Percentiles rank a stretch among this genome's conserved stretches.
phyloP scores from a whole-genome alignment of 2,888 invertebrate species.

The Panopea generosa region DNA sequence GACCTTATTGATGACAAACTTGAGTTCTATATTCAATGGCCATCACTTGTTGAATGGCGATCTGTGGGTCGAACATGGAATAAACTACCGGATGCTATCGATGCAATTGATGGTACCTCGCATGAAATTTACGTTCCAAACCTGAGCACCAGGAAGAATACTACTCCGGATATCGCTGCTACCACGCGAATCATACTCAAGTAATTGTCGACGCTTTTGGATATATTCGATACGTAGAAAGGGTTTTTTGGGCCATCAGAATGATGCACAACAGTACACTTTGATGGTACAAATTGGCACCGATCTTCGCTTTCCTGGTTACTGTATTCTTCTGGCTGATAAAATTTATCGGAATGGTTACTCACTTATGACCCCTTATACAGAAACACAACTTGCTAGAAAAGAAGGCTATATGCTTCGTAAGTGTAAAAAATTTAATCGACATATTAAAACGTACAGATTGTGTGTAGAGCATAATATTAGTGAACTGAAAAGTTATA shows the following conservation, averaged over 20 bases:
- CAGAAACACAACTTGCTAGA: conserved; percentile 2
- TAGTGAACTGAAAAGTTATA: conserved; percentile 20
- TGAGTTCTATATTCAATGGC: not conserved
- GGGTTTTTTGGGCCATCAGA: conserved; percentile 21
- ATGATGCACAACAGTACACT: conserved; percentile 22
- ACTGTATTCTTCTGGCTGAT: conserved; percentile 15
- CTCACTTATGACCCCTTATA: conserved; percentile 21
- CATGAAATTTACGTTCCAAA: conserved; percentile 14
- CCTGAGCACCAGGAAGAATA: not conserved
- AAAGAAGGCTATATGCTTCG: not conserved
- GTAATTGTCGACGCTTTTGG: conserved; percentile 14
- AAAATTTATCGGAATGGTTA: conserved; percentile 31
- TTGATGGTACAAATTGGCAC: conserved; percentile 6
- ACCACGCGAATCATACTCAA: conserved; percentile 18
- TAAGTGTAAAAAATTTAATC: conserved; percentile 2
- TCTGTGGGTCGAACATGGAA: conserved; percentile 1
- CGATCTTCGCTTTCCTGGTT: conserved; percentile 13
- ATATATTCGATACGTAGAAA: conserved; percentile 11
- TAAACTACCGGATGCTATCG: conserved; percentile 7
- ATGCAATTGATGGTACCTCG: conserved; percentile 25
- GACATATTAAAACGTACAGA: conserved; percentile 8
- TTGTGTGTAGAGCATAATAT: conserved; percentile 28
- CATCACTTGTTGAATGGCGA: not conserved
- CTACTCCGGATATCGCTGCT: conserved; percentile 21
- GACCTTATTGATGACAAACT: too few relatives aligned